A percentile compares a stretch with the other conserved stretches of the same genome.
phyloP scores from a whole-genome alignment of 2,888 invertebrate genomes.

The Leucoptera coffeella region DNA sequence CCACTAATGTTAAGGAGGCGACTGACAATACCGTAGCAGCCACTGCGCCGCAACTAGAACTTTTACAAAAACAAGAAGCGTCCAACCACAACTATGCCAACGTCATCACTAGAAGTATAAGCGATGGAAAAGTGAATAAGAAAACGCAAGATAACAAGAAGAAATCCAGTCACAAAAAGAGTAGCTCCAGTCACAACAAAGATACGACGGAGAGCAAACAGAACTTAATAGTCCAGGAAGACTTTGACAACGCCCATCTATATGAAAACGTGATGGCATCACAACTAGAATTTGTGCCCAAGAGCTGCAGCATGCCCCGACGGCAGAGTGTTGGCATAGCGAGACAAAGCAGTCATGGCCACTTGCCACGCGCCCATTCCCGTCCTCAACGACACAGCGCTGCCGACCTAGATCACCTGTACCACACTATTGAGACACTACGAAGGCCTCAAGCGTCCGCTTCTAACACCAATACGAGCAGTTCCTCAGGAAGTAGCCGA shows the following conservation, averaged over 20 bases:
- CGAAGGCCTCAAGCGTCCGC: slow-evolving; percentile 13
- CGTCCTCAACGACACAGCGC: slow-evolving; percentile 26
- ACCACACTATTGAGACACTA: slow-evolving; percentile 31
- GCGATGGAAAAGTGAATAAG: slow-evolving; percentile 35
- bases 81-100: slow-evolving; percentile 30
- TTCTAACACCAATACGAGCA: slow-evolving; percentile 21
- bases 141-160: slow-evolving; percentile 19
- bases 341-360: slow-evolving; percentile 35
- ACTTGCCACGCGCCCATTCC: slow-evolving; percentile 26
- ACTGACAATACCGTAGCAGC: slow-evolving; percentile 6
- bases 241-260: slow-evolving; percentile 28
- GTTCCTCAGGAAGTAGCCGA: slow-evolving; percentile 25
- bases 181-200: slow-evolving; percentile 36
- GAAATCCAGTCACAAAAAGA: slow-evolving; percentile 32
- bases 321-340: slow-evolving; percentile 24
- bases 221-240: slow-evolving; percentile 36
- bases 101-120: slow-evolving; percentile 32
- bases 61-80: slow-evolving; percentile 14
- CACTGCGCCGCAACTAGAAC: slow-evolving; percentile 19
- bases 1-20: slow-evolving; percentile 16
- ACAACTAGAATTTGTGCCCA: slow-evolving; percentile 25
- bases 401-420: slow-evolving; percentile 30
- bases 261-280: slow-evolving; percentile 32
- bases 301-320: slow-evolving; percentile 44
- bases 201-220: slow-evolving; percentile 43